phyloP scores from a whole-genome alignment of 2,113 vertebrate species.

The Gobio gobio region DNA sequence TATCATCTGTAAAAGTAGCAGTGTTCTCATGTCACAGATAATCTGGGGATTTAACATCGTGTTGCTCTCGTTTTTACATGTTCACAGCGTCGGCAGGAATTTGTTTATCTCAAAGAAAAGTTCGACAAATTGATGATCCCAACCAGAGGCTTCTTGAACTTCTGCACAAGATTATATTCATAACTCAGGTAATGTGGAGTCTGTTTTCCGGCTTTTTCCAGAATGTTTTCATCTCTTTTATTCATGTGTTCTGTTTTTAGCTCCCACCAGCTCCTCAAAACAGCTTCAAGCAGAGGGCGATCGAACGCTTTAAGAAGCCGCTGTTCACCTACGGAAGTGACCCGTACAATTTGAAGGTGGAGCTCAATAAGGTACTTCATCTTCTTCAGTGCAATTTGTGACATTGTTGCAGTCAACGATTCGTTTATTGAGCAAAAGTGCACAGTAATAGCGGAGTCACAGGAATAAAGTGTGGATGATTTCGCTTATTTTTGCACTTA shows the following conservation, averaged over 20 bases:
- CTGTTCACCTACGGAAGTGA: constrained; percentile 85
- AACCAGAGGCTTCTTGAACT: constrained; percentile 87
- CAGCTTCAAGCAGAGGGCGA: constrained; percentile 78
- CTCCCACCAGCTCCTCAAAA: constrained; percentile 83
- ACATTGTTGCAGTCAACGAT: too few species aligned
- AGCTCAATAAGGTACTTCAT: constrained; percentile 84
- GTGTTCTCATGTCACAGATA: not conserved
- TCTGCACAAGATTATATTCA: constrained; percentile 90
- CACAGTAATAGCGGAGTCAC: too few species aligned
- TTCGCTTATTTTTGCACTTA: too few species aligned
- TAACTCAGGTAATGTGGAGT: constrained; percentile 79
- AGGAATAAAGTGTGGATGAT: too few species aligned
- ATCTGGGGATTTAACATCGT: not conserved
- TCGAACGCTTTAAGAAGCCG: constrained; percentile 89
- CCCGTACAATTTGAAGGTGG: constrained; percentile 83
- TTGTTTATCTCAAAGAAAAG: constrained; percentile 87
- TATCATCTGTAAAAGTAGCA: not conserved
- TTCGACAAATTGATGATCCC: constrained; percentile 88
- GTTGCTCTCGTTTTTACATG: not conserved
- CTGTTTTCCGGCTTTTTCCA: constrained; percentile 64
- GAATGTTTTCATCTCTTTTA: not conserved
- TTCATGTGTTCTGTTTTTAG: constrained; percentile 61
- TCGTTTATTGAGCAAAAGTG: too few species aligned
- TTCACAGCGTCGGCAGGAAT: constrained; percentile 79
- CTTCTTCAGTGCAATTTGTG: too few species aligned